A percentile compares a stretch with the other conserved stretches of the same genome.
Evolutionary conservation across 2,888 invertebrate genomes (phyloP).

Genomic region (Masnerella sp.): DNA sequence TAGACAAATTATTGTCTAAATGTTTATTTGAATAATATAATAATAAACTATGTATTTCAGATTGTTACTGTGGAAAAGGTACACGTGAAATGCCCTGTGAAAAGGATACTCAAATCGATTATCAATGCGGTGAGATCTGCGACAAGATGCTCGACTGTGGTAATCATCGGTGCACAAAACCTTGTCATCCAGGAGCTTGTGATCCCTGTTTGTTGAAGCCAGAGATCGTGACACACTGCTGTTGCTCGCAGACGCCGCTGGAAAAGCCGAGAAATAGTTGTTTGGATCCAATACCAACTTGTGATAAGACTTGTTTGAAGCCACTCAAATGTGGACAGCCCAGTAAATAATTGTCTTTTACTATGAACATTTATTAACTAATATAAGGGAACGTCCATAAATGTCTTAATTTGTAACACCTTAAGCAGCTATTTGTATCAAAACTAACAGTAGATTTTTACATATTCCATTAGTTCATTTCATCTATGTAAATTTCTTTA

Average conservation of each 20-base stretch:
- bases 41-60: no score
- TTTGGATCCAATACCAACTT: conserved; percentile 89
- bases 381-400: no score
- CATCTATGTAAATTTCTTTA: no score
- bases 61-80: conserved; percentile 85
- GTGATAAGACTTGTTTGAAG: conserved; percentile 82
- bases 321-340: conserved; percentile 76
- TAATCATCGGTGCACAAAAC: conserved; percentile 84
- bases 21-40: no score
- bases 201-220: conserved; percentile 82
- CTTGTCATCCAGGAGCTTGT: conserved; percentile 86
- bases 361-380: no score
- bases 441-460: no score
- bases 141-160: conserved; percentile 81
- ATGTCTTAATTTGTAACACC: no score
- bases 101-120: conserved; percentile 78
- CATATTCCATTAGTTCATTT: no score
- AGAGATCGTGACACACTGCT: conserved; percentile 83
- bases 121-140: conserved; percentile 83
- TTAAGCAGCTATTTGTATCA: no score
- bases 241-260: conserved; percentile 85
- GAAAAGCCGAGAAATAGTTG: conserved; percentile 82
- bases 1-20: no score
- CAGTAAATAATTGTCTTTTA: no score
- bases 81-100: conserved; percentile 83